Evolutionary conservation across 2,797 vertebrate species (phyloP).

Genomic region (Aldrovandia affinis): DNA sequence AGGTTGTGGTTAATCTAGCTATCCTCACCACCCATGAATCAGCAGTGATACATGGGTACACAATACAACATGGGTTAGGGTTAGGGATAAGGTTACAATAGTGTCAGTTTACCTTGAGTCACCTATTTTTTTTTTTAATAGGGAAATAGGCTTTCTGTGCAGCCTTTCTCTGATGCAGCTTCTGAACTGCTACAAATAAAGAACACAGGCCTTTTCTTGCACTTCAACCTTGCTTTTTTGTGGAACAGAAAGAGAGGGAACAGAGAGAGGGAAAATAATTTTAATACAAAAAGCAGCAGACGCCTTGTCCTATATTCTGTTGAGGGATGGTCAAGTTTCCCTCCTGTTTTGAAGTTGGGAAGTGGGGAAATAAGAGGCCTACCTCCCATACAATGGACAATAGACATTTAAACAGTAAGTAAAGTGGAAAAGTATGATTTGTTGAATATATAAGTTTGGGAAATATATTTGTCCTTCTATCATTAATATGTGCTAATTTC

Average conservation of each 20-base stretch:
- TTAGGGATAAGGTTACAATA: neutral
- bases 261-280: neutral
- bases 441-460: neutral
- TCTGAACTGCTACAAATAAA: neutral
- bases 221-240: neutral
- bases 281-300: neutral
- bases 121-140: neutral
- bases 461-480: neutral
- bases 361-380: neutral
- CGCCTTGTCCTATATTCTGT: neutral
- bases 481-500: slow-evolving; percentile 60
- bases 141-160: too few species aligned
- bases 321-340: too few species aligned
- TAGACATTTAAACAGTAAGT: neutral
- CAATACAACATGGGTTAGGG: neutral
- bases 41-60: neutral
- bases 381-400: neutral
- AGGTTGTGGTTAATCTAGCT: neutral
- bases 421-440: neutral
- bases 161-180: neutral
- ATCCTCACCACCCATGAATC: neutral
- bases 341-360: too few species aligned
- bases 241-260: too few species aligned
- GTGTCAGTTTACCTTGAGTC: slow-evolving; percentile 19
- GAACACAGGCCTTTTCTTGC: neutral